Base-by-base conservation (phyloP, 2,113 vertebrate species). In the Lamprotornis superbus region DNA sequence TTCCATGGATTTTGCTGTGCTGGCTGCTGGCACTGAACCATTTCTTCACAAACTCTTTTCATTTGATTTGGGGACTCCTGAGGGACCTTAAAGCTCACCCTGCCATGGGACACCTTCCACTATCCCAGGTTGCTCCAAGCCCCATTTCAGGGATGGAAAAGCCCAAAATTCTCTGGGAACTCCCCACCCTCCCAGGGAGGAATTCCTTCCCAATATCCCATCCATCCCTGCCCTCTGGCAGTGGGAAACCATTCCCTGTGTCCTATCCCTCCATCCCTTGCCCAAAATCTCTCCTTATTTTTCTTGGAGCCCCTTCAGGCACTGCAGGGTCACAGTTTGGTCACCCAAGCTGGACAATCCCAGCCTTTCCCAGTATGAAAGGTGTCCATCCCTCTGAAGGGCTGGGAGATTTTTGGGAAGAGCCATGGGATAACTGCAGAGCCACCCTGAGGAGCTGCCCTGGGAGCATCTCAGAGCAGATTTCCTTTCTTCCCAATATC, bases 171-270 rank as follows among this genome's bases (percentile, higher is more conserved):
- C 53, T 52, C 46, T 52, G 1, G 1, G 37, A 76, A 52, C 46
- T 59, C 31, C 0, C 7, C 31, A 22, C 9, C 17, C 37, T 77
- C 33, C 0, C 14, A 86, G 53, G 14, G 14, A 60, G 10, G 9
- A 44, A 44, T 87, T 53, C 1, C 53, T 46, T 52, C 55, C 55
- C 46, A 18, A 2, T 3, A 23, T 64, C 59, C 82, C 22, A 12
- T 4, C 39, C 3, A 7, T 3, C 16, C 33, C 47, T 63, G 31
- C 46, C 15, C 55, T n/a, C 11, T 55, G 28, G 33, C 47, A 35
- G 12, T 31, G 39, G 25, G 21, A 9, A 40, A 40, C 39, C 39
- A 40, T 85, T 85, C 35, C 52, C 33, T 44, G 4, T 33, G 44
- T 68, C 37, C 44, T 44, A 31, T 17, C 49, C 1, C 39, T 63